Evolutionary conservation across 1,140 invertebrate genomes (phyloP).

Genomic region (Neomicropteryx cornuta): DNA sequence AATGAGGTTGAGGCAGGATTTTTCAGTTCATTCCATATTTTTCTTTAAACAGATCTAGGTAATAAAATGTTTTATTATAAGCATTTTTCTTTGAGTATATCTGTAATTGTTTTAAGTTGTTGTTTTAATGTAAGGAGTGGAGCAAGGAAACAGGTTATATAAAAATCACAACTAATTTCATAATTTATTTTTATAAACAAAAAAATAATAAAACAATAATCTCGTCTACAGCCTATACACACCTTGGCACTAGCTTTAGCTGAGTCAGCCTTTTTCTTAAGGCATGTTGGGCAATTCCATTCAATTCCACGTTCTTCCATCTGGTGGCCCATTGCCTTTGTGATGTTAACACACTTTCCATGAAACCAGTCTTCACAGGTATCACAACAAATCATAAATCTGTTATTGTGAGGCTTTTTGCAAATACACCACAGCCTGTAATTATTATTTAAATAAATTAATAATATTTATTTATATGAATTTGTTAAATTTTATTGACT

Average conservation of each 20-base stretch:
- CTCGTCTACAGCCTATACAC: constrained; percentile 1
- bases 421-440: constrained; percentile 85
- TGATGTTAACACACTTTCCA: constrained; percentile 89
- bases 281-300: constrained; percentile 84
- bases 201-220: no score
- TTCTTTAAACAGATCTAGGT: no score
- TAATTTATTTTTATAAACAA: no score
- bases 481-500: no score
- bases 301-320: constrained; percentile 84
- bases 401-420: constrained; percentile 86
- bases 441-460: constrained; percentile 4
- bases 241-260: constrained; percentile 1
- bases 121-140: no score
- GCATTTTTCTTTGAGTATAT: no score
- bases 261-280: constrained; percentile 43
- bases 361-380: constrained; percentile 96
- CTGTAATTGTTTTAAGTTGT: no score
- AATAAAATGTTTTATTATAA: no score
- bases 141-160: no score
- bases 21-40: no score
- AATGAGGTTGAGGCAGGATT: no score
- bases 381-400: constrained; percentile 98
- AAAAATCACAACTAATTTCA: no score
- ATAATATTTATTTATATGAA: constrained; percentile 2
- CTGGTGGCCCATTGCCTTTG: constrained; percentile 77